Evolutionary conservation across 2,113 vertebrate species (phyloP).

Genomic region (Dromiciops gliroides): DNA sequence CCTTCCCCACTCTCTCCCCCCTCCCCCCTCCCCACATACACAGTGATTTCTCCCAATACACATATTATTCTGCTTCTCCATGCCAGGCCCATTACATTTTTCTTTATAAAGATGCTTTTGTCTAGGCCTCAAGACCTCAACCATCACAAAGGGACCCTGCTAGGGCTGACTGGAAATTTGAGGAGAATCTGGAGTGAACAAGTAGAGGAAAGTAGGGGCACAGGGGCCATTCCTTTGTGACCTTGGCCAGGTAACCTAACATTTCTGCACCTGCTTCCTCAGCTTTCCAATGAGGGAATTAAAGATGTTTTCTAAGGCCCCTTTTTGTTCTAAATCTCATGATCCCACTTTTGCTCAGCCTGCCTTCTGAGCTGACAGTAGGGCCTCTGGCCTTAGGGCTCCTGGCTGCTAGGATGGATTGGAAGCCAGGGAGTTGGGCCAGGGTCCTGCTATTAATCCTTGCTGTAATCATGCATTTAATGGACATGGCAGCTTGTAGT

Average conservation of each 20-base stretch:
- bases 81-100: not conserved
- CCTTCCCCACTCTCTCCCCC: too few species aligned
- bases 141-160: not conserved
- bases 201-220: not conserved
- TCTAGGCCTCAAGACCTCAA: not conserved
- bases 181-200: not conserved
- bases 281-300: not conserved
- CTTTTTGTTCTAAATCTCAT: not conserved
- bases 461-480: slow-evolving; percentile 81
- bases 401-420: not conserved
- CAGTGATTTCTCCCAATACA: not conserved
- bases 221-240: not conserved
- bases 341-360: not conserved
- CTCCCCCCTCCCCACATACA: too few species aligned
- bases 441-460: slow-evolving; percentile 78
- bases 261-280: not conserved
- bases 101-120: not conserved
- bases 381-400: not conserved
- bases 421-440: not conserved
- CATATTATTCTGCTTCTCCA: not conserved
- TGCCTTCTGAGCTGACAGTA: not conserved
- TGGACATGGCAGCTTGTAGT: slow-evolving; percentile 78
- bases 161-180: not conserved
- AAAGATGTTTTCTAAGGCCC: not conserved
- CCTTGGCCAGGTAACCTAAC: not conserved